Base-by-base conservation (phyloP, 2,113 vertebrate genomes). In the Tichodroma muraria region DNA sequence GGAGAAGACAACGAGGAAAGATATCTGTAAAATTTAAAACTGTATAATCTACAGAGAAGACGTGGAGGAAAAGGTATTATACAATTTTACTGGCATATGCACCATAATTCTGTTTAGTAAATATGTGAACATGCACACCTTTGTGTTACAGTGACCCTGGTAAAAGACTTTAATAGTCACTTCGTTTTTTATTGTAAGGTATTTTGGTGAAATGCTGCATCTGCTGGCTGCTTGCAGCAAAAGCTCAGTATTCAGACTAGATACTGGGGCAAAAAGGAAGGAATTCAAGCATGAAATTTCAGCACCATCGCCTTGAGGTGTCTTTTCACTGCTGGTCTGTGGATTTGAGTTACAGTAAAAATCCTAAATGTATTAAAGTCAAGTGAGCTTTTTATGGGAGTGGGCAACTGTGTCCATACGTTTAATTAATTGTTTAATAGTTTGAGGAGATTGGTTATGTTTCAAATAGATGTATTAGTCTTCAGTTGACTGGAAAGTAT, bases 41-140 rank as follows among this genome's bases (percentile, higher is more conserved):
- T 49, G 2, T 8, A 4, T 5, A n/a, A 28, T 53, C 33, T 50
- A 24, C 27, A 68, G 33, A 14, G 12, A 45, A 10, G 6, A 38
- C 1, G 1, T 42, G 24, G 10, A 37, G 18, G 23, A 16, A 83
- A 50, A 82, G 6, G 4, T 30, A 4, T 7, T 37, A 5, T 1
- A 30, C 31, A 6, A 4, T 68, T 95, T 85, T 92, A 35, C 6
- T n/a, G 44, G 6, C 3, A 7, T 19, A 9, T 35, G 20, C 44
- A 18, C 37, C 15, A 1, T 52, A 53, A 27, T 19, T 44, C 14
- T 30, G 1, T 57, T 79, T 6, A 37, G 13, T 61, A 53, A 42
- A 30, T 54, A 24, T 3, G 4, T 47, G 30, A 8, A 28, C 10
- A 1, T 40, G 20, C 4, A 38, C 3, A 22, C 5, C 12, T 73